These are phyloP conservation scores for Aphelenchoides bicaudatus DNA, from an alignment of 2,888 invertebrate genomes.

Conservation along the genomic window DNA sequence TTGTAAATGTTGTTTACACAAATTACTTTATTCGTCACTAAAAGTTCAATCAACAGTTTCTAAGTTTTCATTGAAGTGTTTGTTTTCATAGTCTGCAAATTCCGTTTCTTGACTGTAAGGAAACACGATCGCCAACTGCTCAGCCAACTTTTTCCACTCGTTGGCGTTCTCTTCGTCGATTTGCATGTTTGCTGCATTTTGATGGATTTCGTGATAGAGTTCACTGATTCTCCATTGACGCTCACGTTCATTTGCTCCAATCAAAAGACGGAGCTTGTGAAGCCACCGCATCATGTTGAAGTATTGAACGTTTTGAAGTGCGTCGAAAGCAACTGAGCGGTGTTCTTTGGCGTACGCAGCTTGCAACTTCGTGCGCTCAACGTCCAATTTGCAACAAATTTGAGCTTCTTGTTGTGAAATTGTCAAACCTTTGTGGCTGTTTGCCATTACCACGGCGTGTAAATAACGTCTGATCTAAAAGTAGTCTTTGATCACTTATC, in stretches of 20 bases:
- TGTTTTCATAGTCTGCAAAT: slow-evolving; percentile 3
- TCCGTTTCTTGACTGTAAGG: slow-evolving; percentile 6
- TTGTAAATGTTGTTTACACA: no score
- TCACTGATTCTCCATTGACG: slow-evolving; percentile 3
- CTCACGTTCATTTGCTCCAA: neutral
- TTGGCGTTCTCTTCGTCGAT: neutral
- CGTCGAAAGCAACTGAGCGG: neutral
- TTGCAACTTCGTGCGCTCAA: no score
- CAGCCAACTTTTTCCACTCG: neutral
- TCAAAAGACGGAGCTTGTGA: neutral
- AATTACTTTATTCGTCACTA: no score
- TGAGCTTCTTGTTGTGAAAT: neutral
- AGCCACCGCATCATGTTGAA: neutral
- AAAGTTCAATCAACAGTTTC: slow-evolving; percentile 7
- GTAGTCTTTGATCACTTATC: no score
- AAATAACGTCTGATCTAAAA: neutral
- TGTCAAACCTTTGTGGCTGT: neutral
- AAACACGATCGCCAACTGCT: neutral
- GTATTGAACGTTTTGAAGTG: neutral
- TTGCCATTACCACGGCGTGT: neutral
- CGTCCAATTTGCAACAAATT: neutral
- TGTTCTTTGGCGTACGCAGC: no score
- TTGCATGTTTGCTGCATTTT: neutral
- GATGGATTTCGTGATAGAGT: neutral
- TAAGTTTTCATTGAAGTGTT: neutral